phyloP scores from a whole-genome alignment of 2,113 vertebrate species.

The Coracopsis vasa region DNA sequence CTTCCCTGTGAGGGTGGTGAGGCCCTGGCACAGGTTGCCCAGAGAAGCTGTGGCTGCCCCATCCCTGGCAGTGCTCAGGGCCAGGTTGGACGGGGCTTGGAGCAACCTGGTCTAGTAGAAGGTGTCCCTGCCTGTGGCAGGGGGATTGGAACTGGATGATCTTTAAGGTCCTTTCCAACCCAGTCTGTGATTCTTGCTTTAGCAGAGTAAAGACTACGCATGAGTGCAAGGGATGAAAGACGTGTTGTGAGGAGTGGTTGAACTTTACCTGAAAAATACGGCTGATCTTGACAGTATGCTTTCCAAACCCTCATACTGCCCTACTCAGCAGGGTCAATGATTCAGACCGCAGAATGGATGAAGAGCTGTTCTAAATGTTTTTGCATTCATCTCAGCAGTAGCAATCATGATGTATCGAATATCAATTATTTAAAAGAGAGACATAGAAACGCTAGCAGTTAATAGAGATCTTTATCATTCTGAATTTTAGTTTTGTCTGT shows the following conservation, averaged over 20 bases:
- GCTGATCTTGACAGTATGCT: not conserved
- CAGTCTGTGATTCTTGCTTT: not conserved
- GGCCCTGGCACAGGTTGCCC: too few relatives aligned
- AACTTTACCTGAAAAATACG: not conserved
- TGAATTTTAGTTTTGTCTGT: not conserved
- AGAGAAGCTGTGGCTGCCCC: too few relatives aligned
- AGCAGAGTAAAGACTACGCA: not conserved
- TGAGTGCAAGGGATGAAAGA: not conserved
- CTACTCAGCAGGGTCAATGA: not conserved
- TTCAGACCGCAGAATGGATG: not conserved
- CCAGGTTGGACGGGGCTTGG: too few relatives aligned
- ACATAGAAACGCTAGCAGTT: fast-evolving
- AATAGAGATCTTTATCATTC: not conserved
- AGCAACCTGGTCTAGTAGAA: too few relatives aligned
- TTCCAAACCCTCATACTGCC: not conserved
- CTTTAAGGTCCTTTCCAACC: too few relatives aligned
- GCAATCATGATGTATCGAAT: not conserved
- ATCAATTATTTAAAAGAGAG: not conserved
- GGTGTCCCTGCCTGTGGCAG: too few relatives aligned
- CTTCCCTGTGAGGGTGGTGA: too few relatives aligned
- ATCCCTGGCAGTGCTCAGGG: too few relatives aligned
- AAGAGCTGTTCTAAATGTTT: not conserved
- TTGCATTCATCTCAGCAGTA: not conserved
- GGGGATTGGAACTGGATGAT: too few relatives aligned
- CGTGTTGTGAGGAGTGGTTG: not conserved